Percentiles rank a stretch among this genome's conserved stretches.
phyloP scores from a whole-genome alignment of 2,888 invertebrate species.

The Saturnia japonica region DNA sequence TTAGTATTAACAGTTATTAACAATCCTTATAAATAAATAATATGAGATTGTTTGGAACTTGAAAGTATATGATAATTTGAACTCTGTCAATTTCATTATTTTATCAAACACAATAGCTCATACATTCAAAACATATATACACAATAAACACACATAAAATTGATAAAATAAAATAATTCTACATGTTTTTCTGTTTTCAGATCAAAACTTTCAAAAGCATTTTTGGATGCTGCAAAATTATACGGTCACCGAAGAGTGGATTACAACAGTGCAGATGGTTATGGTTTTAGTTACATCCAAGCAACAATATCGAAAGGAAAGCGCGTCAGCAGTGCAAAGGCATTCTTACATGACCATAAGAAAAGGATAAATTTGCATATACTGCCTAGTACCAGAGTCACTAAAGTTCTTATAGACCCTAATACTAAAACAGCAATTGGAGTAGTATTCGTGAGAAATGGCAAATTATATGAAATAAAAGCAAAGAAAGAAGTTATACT shows the following conservation, averaged over 20 bases:
- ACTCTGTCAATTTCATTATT: not conserved
- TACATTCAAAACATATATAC: not conserved
- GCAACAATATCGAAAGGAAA: conserved; percentile 75
- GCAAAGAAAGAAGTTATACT: conserved; percentile 81
- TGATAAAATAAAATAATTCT: not conserved
- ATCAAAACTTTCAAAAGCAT: conserved; percentile 83
- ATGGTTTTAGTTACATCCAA: conserved; percentile 80
- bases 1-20: too few relatives aligned
- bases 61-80: not conserved
- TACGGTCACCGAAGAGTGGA: conserved; percentile 85
- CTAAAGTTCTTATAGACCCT: conserved; percentile 81
- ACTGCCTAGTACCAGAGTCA: conserved; percentile 77
- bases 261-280: conserved; percentile 85
- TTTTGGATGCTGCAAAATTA: conserved; percentile 84
- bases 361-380: conserved; percentile 82
- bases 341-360: conserved; percentile 80
- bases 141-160: too few relatives aligned
- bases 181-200: conserved; percentile 44
- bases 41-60: not conserved
- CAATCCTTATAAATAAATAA: not conserved
- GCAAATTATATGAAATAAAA: conserved; percentile 68
- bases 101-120: not conserved
- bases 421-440: conserved; percentile 71
- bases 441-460: conserved; percentile 61
- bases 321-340: conserved; percentile 80